A percentile compares a stretch with the other conserved stretches of the same genome.
phyloP scores from a whole-genome alignment of 2,888 invertebrate species.

The Cantharis rufa region DNA sequence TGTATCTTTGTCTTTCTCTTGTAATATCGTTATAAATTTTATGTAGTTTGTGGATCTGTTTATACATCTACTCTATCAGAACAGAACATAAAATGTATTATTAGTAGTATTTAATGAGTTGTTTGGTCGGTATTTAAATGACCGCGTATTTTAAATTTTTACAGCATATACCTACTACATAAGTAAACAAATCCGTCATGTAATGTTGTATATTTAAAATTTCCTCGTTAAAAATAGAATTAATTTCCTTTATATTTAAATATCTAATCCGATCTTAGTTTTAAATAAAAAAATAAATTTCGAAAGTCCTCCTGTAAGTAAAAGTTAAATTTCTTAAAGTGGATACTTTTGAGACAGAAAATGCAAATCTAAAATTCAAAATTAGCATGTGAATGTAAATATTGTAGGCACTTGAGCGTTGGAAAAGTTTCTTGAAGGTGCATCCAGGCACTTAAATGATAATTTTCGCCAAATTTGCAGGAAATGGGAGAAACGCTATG shows the following conservation, averaged over 20 bases:
- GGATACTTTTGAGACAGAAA: slow-evolving; percentile 1
- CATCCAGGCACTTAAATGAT: slow-evolving; percentile 29
- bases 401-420: slow-evolving; percentile 17
- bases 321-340: slow-evolving; percentile 3
- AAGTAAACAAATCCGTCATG: not conserved
- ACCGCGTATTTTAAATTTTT: slow-evolving; percentile 35
- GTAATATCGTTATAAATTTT: slow-evolving; percentile 7
- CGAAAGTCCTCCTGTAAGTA: not conserved
- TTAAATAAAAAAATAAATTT: not conserved
- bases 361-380: slow-evolving; percentile 18
- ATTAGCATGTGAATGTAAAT: slow-evolving; percentile 29
- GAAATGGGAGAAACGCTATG: slow-evolving; percentile 16
- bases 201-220: not conserved
- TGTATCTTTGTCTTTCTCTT: slow-evolving; percentile 28
- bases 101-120: slow-evolving; percentile 50
- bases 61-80: slow-evolving; percentile 32
- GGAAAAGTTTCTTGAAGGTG: slow-evolving; percentile 25
- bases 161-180: not conserved
- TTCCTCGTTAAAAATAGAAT: not conserved
- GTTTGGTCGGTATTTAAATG: slow-evolving; percentile 39
- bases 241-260: not conserved
- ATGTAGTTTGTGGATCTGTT: slow-evolving; percentile 12
- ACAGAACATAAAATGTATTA: slow-evolving; percentile 49
- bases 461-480: slow-evolving; percentile 33
- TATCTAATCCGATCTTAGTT: not conserved